Evolutionary conservation across 2,797 vertebrate genomes (phyloP), one percentile per base, ranked within the genome.

Genomic region (Acanthurus lineatus): DNA sequence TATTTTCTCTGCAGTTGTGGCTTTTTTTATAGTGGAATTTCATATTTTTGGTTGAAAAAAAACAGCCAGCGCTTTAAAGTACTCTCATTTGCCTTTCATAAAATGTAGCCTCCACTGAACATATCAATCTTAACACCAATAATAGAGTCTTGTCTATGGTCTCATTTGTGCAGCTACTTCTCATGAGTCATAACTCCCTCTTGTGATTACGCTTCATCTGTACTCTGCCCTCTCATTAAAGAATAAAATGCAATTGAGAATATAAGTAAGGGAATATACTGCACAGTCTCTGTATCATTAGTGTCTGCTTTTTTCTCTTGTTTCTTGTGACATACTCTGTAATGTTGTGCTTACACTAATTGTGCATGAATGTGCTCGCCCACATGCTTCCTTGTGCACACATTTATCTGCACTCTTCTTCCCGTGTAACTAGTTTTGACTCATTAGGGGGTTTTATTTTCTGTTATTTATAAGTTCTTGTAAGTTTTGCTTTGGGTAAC

Each of bases 61-160:
- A 65, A 62, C 56, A 68, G 49, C 20, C 45, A 5, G 49, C 4
- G n/a, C 49, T 83, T 85, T 67, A 71, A 56, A 80, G 82, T 53
- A 82, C 61, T 62, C 25, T 66, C 68, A 82, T 88, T 91, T 84
- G 77, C 77, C 57, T 91, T 88, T 90, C 53, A 82, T 85, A 76
- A 89, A 87, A 86, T 77, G 67, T 65, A 67, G 77, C 75, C 64
- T 20, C 52, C 53, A 58, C 49, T 57, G 22, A 79, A 76, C 84
- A 88, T 82, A 83, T 82, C 56, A 84, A 71, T 92, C 82, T 84
- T 79, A 82, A 82, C 76, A 62, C 60, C 59, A 54, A 77, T 92
- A 92, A 93, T 93, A 85, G 77, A 89, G 89, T 93, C 84, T 91
- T 89, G 90, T 85, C 75, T 78, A 62, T 32, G 44, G 47, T 70